Conservation (phyloP, 2,888 invertebrate genomes). For the Petrolisthes cinctipes region DNA sequence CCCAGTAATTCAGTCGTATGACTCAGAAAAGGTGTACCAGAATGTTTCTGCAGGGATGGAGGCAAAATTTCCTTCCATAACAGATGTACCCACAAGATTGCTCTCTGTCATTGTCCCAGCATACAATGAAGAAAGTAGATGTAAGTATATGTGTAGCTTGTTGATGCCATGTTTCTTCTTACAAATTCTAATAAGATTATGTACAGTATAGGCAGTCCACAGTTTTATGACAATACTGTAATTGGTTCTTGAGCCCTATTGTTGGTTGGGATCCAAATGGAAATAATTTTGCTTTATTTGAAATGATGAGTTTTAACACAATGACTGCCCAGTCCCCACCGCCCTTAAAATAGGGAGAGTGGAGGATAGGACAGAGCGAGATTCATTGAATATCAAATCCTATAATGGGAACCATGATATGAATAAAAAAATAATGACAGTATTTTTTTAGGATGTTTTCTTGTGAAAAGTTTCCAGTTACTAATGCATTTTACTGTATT, state of each 20-base stretch:
- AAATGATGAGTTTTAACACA: no score
- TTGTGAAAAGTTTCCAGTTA: background rate
- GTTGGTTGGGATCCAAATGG: background rate
- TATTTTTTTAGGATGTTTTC: background rate
- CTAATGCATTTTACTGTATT: background rate
- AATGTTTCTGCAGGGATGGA: constrained; percentile 32
- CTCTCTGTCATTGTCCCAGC: constrained; percentile 95
- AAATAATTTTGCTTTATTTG: no score
- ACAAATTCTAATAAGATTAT: background rate
- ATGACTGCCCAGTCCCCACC: no score
- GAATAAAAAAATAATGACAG: no score
- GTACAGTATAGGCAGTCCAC: no score
- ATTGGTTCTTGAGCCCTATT: background rate
- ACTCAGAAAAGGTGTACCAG: constrained; percentile 46
- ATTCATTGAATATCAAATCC: no score
- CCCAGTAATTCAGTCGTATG: constrained; percentile 39
- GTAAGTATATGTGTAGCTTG: constrained; percentile 78
- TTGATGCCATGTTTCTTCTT: background rate
- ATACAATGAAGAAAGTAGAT: constrained; percentile 92
- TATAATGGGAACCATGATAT: no score
- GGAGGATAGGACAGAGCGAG: no score
- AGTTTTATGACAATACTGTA: background rate
- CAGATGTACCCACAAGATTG: constrained; percentile 72
- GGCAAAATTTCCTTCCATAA: constrained; percentile 56
- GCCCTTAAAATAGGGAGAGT: no score